A percentile compares a stretch with the other conserved stretches of the same genome.
Evolutionary conservation across 2,888 invertebrate genomes (phyloP).

Genomic region (Tribolium freemani): DNA sequence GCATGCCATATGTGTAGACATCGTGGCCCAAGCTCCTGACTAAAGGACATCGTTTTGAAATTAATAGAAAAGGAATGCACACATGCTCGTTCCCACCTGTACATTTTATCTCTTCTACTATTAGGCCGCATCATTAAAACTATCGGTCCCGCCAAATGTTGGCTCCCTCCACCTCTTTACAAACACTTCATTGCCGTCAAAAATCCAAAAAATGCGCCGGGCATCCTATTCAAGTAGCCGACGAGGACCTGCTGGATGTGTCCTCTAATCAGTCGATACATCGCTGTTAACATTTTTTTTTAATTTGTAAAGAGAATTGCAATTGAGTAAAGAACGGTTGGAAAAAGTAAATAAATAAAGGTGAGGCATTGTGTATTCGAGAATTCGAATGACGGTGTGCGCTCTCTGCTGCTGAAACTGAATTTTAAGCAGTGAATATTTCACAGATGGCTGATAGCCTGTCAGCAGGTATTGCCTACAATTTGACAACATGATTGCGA

Average conservation of each 20-base stretch:
- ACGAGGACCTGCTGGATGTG: constrained; percentile 6
- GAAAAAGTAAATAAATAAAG: not conserved
- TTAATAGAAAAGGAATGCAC: constrained; percentile 44
- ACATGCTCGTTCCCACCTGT: constrained; percentile 43
- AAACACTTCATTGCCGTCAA: constrained; percentile 42
- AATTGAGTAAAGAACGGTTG: constrained; percentile 4
- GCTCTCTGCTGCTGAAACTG: constrained; percentile 56
- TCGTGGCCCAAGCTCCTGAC: constrained; percentile 22
- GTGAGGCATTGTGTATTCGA: constrained; percentile 33
- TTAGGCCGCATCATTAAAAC: constrained; percentile 41
- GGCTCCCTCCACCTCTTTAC: constrained; percentile 25
- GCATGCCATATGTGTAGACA: constrained; percentile 18
- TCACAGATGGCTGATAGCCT: constrained; percentile 60
- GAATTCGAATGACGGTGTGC: constrained; percentile 42
- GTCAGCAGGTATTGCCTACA: constrained; percentile 61
- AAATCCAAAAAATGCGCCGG: constrained; percentile 41
- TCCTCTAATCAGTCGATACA: constrained; percentile 15
- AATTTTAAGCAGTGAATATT: constrained; percentile 64
- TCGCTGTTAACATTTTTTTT: constrained; percentile 10
- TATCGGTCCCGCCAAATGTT: constrained; percentile 37
- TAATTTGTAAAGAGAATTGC: not conserved
- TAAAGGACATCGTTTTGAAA: constrained; percentile 33
- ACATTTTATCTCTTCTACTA: constrained; percentile 40
- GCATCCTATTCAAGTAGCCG: constrained; percentile 41
- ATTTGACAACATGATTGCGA: constrained; percentile 65